phyloP scores from a whole-genome alignment of 2,113 vertebrate species.

The Corythornis madagascariensis region DNA sequence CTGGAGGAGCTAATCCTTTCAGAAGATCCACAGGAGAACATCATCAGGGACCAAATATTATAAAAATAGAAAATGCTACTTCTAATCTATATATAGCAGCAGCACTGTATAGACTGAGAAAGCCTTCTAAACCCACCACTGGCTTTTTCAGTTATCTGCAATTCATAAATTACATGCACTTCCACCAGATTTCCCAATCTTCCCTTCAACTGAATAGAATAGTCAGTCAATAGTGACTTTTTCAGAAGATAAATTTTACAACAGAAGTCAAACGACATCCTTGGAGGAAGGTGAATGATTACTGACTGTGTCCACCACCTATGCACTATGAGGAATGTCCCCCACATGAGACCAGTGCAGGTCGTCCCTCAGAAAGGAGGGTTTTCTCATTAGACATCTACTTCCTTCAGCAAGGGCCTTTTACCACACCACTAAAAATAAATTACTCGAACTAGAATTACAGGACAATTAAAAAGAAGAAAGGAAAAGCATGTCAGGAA shows the following conservation, averaged over 20 bases:
- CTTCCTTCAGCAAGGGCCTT: neutral
- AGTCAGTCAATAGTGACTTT: neutral
- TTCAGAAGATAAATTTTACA: neutral
- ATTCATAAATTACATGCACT: neutral
- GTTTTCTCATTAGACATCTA: neutral
- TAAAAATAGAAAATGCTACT: slow-evolving; percentile 41
- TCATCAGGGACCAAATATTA: neutral
- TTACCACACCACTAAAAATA: neutral
- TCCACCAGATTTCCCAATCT: neutral
- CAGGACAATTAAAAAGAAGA: neutral
- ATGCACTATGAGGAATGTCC: neutral
- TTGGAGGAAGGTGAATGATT: neutral
- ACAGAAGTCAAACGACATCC: neutral
- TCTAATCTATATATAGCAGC: slow-evolving; percentile 15
- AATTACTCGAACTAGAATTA: neutral
- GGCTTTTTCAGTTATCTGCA: neutral
- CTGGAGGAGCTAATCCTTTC: neutral
- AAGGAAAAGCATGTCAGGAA: neutral
- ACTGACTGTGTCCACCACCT: neutral
- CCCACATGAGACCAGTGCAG: neutral
- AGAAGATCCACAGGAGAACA: neutral
- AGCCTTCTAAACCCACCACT: neutral
- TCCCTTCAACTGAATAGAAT: neutral
- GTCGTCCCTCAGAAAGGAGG: neutral
- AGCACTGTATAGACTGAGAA: slow-evolving; percentile 15